A percentile compares a stretch with the other conserved stretches of the same genome.
Evolutionary conservation across 2,797 vertebrate genomes (phyloP).

Genomic region (Gymnocypris eckloni): DNA sequence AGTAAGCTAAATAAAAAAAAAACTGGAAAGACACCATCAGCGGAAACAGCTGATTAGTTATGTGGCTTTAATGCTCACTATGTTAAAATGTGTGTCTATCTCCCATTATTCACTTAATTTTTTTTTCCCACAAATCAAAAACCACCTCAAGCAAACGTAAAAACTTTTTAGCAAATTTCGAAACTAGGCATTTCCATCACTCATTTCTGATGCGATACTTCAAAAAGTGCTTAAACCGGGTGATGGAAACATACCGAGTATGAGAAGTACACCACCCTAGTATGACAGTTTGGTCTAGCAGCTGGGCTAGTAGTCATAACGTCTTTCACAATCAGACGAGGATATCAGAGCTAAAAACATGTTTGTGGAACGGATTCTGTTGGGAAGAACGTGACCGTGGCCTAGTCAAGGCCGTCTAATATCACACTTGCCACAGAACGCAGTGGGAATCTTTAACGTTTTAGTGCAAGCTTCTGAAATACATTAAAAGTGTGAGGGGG

Average conservation of each 20-base stretch:
- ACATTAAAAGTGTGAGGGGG: not conserved
- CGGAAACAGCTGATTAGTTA: too few relatives aligned
- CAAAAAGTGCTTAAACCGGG: too few relatives aligned
- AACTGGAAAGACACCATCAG: too few relatives aligned
- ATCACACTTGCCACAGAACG: not conserved
- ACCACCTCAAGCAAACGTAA: too few relatives aligned
- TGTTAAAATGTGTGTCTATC: too few relatives aligned
- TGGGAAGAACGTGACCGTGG: conserved; percentile 21
- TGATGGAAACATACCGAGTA: not conserved
- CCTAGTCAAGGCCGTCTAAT: conserved; percentile 16
- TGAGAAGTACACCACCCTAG: not conserved
- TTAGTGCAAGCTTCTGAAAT: conserved; percentile 5
- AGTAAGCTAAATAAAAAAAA: too few relatives aligned
- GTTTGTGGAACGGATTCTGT: conserved; percentile 38
- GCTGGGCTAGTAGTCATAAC: not conserved
- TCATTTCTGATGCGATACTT: too few relatives aligned
- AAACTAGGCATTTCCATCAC: too few relatives aligned
- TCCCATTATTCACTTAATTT: too few relatives aligned
- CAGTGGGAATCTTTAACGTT: conserved; percentile 6
- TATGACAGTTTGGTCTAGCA: conserved; percentile 11
- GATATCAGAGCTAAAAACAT: not conserved
- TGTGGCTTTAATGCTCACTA: too few relatives aligned
- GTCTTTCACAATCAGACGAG: not conserved
- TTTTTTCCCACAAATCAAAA: too few relatives aligned
- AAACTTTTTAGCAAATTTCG: too few relatives aligned